phyloP scores from a whole-genome alignment of 2,797 vertebrate genomes.

The Calcarius lapponicus region DNA sequence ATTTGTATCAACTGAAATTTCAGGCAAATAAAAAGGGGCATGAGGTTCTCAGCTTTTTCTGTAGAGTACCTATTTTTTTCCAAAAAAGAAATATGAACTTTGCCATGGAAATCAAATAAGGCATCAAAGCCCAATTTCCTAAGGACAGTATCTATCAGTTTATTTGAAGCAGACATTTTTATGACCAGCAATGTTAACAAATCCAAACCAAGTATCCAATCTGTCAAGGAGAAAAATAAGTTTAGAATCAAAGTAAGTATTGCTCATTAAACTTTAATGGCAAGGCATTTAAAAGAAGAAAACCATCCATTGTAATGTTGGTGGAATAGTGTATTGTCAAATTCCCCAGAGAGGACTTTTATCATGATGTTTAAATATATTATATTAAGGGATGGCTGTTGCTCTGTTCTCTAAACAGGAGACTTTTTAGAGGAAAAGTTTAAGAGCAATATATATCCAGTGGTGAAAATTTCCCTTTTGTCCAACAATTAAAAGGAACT shows the following conservation, averaged over 20 bases:
- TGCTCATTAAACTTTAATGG: conserved; percentile 51
- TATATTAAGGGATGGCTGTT: conserved; percentile 1
- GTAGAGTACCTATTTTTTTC: neutral
- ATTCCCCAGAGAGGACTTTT: conserved; percentile 3
- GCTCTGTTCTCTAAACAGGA: neutral
- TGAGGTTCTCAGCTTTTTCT: neutral
- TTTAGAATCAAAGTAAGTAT: conserved; percentile 27
- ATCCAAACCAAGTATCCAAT: conserved; percentile 49
- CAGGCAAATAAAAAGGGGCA: neutral
- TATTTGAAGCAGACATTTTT: conserved; percentile 59
- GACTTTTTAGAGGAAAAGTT: conserved; percentile 35
- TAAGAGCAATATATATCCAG: neutral
- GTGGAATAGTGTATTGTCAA: neutral
- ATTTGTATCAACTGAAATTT: neutral
- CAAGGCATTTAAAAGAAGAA: conserved; percentile 30
- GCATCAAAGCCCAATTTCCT: conserved; percentile 60
- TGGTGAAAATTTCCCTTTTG: neutral
- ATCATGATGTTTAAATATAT: conserved; percentile 44
- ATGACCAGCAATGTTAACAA: conserved; percentile 36
- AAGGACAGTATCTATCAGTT: conserved; percentile 38
- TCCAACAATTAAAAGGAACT: neutral
- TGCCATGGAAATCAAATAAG: conserved; percentile 50
- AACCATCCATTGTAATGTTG: neutral
- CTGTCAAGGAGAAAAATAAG: conserved; percentile 56
- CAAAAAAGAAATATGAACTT: conserved; percentile 40